Conservation (phyloP, 2,888 invertebrate genomes). For the Ophion ellenae region DNA sequence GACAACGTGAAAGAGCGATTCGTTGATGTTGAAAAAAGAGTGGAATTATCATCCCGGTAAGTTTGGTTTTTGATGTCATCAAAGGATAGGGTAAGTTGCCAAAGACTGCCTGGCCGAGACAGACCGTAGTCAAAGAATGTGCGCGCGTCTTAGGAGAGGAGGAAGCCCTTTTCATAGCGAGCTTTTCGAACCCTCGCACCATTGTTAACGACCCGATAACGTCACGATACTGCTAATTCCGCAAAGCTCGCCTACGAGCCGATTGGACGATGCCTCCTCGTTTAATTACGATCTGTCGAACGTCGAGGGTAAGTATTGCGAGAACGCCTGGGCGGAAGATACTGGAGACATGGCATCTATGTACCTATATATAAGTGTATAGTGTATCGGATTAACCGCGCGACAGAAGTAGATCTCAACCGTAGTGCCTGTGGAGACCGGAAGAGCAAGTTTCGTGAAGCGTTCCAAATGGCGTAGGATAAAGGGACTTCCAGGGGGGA, state of each 20-base stretch:
- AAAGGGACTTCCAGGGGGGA: background rate
- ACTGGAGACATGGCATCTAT: background rate
- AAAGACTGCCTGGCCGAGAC: slow-evolving; percentile 16
- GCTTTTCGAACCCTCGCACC: slow-evolving; percentile 41
- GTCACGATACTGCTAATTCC: slow-evolving; percentile 66
- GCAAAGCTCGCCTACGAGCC: slow-evolving; percentile 28
- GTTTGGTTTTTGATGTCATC: background rate
- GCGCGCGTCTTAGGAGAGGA: background rate
- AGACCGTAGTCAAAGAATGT: slow-evolving; percentile 9
- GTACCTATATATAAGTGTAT: background rate
- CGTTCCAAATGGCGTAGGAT: slow-evolving; percentile 8
- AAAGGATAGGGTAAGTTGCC: background rate
- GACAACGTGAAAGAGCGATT: background rate
- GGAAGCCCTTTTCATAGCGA: slow-evolving; percentile 51
- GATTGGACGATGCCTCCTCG: slow-evolving; percentile 51
- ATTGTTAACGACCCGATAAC: slow-evolving; percentile 68
- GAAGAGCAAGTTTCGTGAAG: slow-evolving; percentile 19
- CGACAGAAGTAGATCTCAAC: slow-evolving; percentile 32
- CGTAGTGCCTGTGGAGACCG: slow-evolving; percentile 7
- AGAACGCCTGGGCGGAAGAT: slow-evolving; percentile 15
- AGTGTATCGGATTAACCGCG: background rate
- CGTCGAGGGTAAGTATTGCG: slow-evolving; percentile 40
- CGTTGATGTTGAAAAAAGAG: too few species aligned
- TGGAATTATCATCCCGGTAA: background rate
- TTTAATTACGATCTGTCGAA: slow-evolving; percentile 66